These are phyloP conservation scores for Maniola jurtina DNA, from an alignment of 1,140 invertebrate genomes.

Conservation along the genomic window DNA sequence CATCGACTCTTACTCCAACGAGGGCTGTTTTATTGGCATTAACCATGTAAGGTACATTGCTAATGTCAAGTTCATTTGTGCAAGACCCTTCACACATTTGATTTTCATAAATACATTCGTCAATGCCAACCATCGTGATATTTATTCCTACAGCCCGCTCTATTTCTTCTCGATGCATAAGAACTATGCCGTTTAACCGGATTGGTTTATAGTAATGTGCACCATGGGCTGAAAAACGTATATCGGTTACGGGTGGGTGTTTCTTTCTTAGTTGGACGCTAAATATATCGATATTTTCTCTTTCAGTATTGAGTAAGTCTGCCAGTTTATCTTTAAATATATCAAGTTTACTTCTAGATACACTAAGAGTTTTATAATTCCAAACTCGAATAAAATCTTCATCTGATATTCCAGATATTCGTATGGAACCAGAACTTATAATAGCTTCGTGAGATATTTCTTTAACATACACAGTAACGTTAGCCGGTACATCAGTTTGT, in stretches of 20 bases:
- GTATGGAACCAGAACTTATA: constrained; percentile 95
- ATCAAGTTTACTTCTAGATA: constrained; percentile 92
- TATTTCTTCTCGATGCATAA: constrained; percentile 97
- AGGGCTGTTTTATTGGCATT: constrained; percentile 97
- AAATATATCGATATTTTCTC: constrained; percentile 96
- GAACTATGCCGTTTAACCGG: constrained; percentile 94
- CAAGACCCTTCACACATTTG: constrained; percentile 97
- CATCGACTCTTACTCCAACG: constrained; percentile 94
- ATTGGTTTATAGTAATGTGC: constrained; percentile 97
- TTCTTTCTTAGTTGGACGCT: constrained; percentile 93
- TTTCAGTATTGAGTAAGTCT: constrained; percentile 89
- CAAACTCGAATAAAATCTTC: constrained; percentile 97
- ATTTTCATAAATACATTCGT: constrained; percentile 97
- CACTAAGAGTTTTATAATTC: constrained; percentile 92
- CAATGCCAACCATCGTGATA: constrained; percentile 98
- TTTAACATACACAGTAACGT: constrained; percentile 95
- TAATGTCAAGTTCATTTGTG: constrained; percentile 94
- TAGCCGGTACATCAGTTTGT: constrained; percentile 93
- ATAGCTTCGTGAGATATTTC: constrained; percentile 97
- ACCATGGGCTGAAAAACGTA: constrained; percentile 96
- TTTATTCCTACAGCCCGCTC: constrained; percentile 95
- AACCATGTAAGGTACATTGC: constrained; percentile 94
- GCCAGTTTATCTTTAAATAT: constrained; percentile 92
- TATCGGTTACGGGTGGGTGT: constrained; percentile 93
- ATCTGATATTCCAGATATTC: constrained; percentile 95